A percentile compares a stretch with the other conserved stretches of the same genome.
phyloP scores from a whole-genome alignment of 2,888 invertebrate species.

The Cyclophora punctaria region DNA sequence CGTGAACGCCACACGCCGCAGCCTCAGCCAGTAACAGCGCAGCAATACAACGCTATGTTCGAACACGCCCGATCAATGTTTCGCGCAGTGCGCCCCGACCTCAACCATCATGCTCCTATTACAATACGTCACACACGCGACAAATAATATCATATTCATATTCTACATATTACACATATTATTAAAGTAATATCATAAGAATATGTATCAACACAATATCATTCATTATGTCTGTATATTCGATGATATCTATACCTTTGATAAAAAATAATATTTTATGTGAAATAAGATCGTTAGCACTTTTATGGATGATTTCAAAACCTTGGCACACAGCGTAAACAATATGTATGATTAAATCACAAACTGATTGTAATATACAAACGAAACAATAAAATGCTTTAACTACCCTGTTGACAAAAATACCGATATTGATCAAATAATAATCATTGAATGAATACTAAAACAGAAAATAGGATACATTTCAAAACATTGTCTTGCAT shows the following conservation, averaged over 20 bases:
- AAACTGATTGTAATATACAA: constrained; percentile 15
- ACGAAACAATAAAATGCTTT: constrained; percentile 35
- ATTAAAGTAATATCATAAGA: constrained; percentile 42
- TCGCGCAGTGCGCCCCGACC: constrained; percentile 2
- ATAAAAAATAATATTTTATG: constrained; percentile 22
- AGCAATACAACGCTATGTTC: no score
- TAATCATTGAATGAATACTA: background rate
- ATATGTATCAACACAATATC: constrained; percentile 54
- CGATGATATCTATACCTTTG: constrained; percentile 22
- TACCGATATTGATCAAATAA: constrained; percentile 9
- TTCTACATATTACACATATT: constrained; percentile 16
- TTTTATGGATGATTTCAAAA: constrained; percentile 1
- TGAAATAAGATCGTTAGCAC: constrained; percentile 5
- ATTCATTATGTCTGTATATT: constrained; percentile 42
- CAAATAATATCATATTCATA: constrained; percentile 18
- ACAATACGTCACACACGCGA: constrained; percentile 14
- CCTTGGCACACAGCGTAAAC: constrained; percentile 25
- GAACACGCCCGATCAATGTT: no score
- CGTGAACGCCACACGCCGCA: no score
- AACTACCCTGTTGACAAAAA: constrained; percentile 50
- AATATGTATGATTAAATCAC: constrained; percentile 13
- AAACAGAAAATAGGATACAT: background rate
- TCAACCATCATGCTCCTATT: constrained; percentile 5
- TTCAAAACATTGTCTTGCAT: no score
- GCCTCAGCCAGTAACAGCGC: no score